Base-by-base conservation (phyloP, 2,113 vertebrate species). In the Myrmecophaga tridactyla region DNA sequence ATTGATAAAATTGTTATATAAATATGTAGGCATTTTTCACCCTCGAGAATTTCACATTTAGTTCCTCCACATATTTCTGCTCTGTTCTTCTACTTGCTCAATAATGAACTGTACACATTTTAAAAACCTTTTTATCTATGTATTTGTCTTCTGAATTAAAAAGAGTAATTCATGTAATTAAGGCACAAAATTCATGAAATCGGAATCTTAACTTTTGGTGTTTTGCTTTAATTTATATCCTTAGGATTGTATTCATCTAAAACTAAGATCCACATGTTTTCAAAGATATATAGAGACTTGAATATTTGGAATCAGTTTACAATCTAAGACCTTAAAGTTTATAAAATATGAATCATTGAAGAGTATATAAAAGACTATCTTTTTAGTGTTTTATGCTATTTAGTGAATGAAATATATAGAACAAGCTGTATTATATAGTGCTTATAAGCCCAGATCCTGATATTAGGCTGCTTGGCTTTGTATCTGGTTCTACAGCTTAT, bases 1-100 rank as follows among this genome's bases (percentile, higher is more conserved):
- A 53, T 82, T 77, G 60, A 29, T 83, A 76, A 83, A 86, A 86
- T 82, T 78, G 20, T 80, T 81, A 60, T 41, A 60, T 93, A 93
- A 89, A 72, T 58, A 62, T 73, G 15, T 51, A 78, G 56, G 12
- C 36, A 76, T 20, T 93, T 62, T 81, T 63, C 17, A 86, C 36
- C 21, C 15, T 86, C 69, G 11, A 77, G 36, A 86, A 67, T 80
- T 89, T 94, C 29, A 77, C 75, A 86, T 81, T 86, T 81, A 89
- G 18, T 27, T n/a, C 15, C 21, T 76, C 25, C 1, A 13, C 3
- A 4, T 53, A 67, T 67, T 89, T n/a, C 60, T 82, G 4, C 34
- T 85, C 4, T 88, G 1, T 60, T 90, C 15, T 88, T 92, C 46
- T 58, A 31, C 34, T 31, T 78, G 56, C 48, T 92, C 60, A 78